Base-by-base conservation (phyloP, 2,797 vertebrate genomes). In the Clamator glandarius region DNA sequence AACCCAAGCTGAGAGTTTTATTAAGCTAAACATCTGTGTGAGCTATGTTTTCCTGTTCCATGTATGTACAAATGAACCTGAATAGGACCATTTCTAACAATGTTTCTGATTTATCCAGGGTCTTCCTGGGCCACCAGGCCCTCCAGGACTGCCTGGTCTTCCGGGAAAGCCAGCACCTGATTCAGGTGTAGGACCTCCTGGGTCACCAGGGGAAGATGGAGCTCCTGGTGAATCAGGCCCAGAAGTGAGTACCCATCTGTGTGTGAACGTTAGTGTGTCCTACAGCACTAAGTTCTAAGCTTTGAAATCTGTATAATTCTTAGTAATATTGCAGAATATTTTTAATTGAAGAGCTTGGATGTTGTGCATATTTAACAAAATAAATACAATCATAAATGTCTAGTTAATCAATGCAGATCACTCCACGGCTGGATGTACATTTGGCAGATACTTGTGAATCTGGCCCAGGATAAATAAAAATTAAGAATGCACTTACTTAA, bases 111-210 rank as follows among this genome's bases (percentile, higher is more conserved):
- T 95, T 96, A 61, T 77, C 41, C 70, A 99, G 99, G 99, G 99
- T 67, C 98, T 97, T n/a, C 99, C 98, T 9, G 99, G 99, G 7
- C 98, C 96, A 44, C 98, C 98, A 3, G 99, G 99, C 1, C 98
- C 97, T 15, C 98, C 98, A 9, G 99, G 99, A 68, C 88, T 89
- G 15, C 98, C 98, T 26, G 98, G 98, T 79, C 66, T 94, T 58
- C 95, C 96, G 23, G 94, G 97, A 76, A 96, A 97, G 29, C 97
- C 97, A 68, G 97, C 95, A 39, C 87, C 97, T 7, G 72, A 95
- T 54, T 93, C 98, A 90, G 88, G 90, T n/a, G 82, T 95, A 36
- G 98, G 98, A 77, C 95, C 88, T 24, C 96, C 98, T 59, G 99
- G 98, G 11, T 85, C 95, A 44, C 98, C 98, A 89, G 99, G 98